phyloP scores from a whole-genome alignment of 2,797 vertebrate species.

The Cygnus olor region DNA sequence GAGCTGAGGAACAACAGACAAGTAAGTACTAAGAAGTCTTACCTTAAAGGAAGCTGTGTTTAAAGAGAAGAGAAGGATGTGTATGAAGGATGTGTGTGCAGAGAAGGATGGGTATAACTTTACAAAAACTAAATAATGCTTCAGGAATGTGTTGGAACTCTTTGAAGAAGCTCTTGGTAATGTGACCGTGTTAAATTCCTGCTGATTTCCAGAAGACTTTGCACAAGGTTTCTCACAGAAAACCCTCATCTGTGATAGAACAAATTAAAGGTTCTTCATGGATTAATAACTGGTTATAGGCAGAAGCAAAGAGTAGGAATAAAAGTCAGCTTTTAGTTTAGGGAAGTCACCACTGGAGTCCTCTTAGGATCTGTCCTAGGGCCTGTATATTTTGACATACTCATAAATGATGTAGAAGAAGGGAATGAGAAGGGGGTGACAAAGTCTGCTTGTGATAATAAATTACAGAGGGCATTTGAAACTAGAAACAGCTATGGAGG shows the following conservation, averaged over 20 bases:
- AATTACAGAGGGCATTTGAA: neutral
- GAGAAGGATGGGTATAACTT: neutral
- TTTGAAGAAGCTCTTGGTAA: neutral
- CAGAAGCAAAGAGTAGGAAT: neutral
- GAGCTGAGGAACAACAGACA: neutral
- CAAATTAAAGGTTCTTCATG: neutral
- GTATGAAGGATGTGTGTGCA: no score
- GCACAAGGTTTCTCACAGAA: neutral
- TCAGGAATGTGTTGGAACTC: neutral
- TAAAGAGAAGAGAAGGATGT: no score
- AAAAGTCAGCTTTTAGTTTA: neutral
- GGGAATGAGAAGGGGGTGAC: neutral
- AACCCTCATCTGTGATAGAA: accelerated
- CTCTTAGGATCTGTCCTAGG: neutral
- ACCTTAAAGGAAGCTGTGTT: neutral
- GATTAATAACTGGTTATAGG: neutral
- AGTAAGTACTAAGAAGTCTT: neutral
- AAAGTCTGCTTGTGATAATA: neutral
- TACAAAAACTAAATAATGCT: neutral
- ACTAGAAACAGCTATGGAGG: neutral
- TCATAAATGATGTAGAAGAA: neutral
- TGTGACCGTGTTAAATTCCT: accelerated
- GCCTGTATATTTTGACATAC: neutral
- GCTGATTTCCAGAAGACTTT: neutral
- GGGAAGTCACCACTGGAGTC: neutral